These are phyloP conservation scores for Tringa solitaria DNA, from an alignment of 2,113 vertebrate genomes.

Conservation along the genomic window DNA sequence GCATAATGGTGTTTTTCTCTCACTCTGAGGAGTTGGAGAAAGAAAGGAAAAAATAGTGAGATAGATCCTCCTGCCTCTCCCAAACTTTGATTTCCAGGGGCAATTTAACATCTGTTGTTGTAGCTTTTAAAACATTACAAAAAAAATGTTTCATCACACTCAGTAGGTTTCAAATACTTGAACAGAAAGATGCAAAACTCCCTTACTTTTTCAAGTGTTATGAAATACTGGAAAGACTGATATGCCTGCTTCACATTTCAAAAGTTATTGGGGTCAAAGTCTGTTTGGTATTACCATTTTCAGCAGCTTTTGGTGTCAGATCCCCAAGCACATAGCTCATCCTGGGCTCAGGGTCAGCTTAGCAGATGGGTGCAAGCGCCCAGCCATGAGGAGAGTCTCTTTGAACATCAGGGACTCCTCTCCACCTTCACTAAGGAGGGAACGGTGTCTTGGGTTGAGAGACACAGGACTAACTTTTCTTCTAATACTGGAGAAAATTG, in stretches of 20 bases:
- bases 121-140: background rate
- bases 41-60: background rate
- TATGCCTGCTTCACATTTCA: slow-evolving; percentile 25
- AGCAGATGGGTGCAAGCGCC: background rate
- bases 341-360: background rate
- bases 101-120: background rate
- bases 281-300: background rate
- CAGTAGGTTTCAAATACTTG: background rate
- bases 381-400: background rate
- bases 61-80: background rate
- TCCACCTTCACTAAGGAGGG: background rate
- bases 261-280: slow-evolving; percentile 28
- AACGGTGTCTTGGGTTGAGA: fast-evolving
- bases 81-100: background rate
- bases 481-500: too few species aligned
- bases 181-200: fast-evolving
- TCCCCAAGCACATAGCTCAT: fast-evolving
- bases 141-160: background rate
- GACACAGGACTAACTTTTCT: too few species aligned
- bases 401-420: fast-evolving
- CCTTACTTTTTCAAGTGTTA: background rate
- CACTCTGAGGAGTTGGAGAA: background rate
- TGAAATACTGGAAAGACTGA: background rate
- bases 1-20: background rate
- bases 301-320: background rate